phyloP scores from a whole-genome alignment of 1,140 invertebrate species.

The Drosophila sturtevanti region DNA sequence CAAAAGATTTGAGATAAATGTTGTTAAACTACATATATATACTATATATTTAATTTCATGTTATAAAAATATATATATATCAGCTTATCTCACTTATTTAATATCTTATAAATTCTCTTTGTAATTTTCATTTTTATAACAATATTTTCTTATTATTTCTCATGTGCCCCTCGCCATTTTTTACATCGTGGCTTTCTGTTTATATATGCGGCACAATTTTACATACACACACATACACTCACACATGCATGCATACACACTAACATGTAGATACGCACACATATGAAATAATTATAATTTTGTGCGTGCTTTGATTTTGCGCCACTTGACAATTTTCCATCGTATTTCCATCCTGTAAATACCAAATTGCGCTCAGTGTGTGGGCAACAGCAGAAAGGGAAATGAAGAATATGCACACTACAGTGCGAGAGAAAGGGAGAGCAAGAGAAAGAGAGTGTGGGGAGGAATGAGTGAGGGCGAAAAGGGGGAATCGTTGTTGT shows the following conservation, averaged over 20 bases:
- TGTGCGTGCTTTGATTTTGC: slow-evolving; percentile 77
- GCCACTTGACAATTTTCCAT: slow-evolving; percentile 74
- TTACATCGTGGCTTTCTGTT: slow-evolving; percentile 44
- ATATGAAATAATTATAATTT: slow-evolving; percentile 78
- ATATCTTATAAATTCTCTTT: neutral
- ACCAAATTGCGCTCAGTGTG: slow-evolving; percentile 47
- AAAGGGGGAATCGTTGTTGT: neutral
- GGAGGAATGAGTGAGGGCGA: too few relatives aligned
- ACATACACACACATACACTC: slow-evolving; percentile 46
- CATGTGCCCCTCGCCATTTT: slow-evolving; percentile 32
- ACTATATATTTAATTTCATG: too few relatives aligned
- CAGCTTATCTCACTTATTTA: neutral
- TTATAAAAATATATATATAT: too few relatives aligned
- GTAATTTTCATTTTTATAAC: neutral
- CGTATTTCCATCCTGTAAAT: slow-evolving; percentile 56
- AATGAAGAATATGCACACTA: too few relatives aligned
- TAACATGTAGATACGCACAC: neutral
- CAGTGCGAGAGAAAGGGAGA: too few relatives aligned
- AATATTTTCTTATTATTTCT: neutral
- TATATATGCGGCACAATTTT: slow-evolving; percentile 71
- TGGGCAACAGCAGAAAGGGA: neutral
- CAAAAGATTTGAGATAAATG: neutral
- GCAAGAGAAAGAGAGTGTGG: neutral
- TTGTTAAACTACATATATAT: too few relatives aligned
- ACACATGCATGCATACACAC: slow-evolving; percentile 28